These are phyloP conservation scores for Drosophila sproati DNA, from an alignment of 1,140 invertebrate species.

Conservation along the genomic window DNA sequence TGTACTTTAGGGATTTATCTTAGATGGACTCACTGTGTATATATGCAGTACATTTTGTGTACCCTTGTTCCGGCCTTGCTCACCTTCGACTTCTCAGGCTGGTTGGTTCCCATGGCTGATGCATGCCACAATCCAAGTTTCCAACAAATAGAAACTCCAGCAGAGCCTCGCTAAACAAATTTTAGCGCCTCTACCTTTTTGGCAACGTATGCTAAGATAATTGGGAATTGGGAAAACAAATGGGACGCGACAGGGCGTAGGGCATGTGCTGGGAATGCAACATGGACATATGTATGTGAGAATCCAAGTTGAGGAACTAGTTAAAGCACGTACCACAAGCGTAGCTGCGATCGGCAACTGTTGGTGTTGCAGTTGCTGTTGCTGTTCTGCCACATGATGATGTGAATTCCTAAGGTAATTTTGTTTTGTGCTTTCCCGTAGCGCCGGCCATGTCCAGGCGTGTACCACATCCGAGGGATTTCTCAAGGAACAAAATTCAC, in stretches of 20 bases:
- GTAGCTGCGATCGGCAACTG: slow-evolving; percentile 56
- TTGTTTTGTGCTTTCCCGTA: slow-evolving; percentile 72
- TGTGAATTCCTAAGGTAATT: slow-evolving; percentile 38
- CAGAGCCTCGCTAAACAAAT: slow-evolving; percentile 52
- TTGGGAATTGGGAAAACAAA: slow-evolving; percentile 71
- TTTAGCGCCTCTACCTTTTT: slow-evolving; percentile 64
- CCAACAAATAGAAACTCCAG: slow-evolving; percentile 41
- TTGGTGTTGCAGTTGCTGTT: not conserved
- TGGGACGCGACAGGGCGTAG: slow-evolving; percentile 28
- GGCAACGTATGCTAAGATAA: slow-evolving; percentile 39
- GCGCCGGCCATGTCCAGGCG: slow-evolving; percentile 69
- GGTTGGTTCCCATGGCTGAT: slow-evolving; percentile 27
- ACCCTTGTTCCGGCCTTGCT: slow-evolving; percentile 7
- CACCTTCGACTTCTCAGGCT: slow-evolving; percentile 64
- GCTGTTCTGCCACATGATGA: slow-evolving; percentile 66
- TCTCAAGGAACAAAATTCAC: slow-evolving; percentile 61
- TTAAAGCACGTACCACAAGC: slow-evolving; percentile 64
- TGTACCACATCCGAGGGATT: slow-evolving; percentile 60
- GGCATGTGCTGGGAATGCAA: slow-evolving; percentile 24
- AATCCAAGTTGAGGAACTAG: not conserved
- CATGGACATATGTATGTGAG: slow-evolving; percentile 45
- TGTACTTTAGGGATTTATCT: not conserved
- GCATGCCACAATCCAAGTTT: slow-evolving; percentile 20
- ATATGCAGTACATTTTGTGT: not conserved
- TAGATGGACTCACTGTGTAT: not conserved